Base-by-base conservation (phyloP, 2,888 invertebrate genomes). In the Chymomyza fuscimana region DNA sequence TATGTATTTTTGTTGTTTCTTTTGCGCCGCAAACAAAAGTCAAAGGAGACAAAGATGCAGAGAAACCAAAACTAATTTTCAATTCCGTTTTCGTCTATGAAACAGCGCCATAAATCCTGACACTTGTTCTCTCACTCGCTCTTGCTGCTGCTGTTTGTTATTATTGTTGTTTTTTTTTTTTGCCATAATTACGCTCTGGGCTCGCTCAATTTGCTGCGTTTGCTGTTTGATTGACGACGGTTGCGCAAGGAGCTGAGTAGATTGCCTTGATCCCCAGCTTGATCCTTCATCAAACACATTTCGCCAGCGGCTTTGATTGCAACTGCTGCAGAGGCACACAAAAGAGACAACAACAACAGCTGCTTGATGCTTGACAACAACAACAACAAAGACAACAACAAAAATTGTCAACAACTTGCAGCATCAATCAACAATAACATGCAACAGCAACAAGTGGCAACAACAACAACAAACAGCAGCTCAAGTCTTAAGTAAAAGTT, bases 271-370 rank as follows among this genome's bases (percentile, higher is more conserved):
- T 77, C 67, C 79, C 79, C 75, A 63, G 63, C 65, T 51, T 62
- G 82, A 82, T 85, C 86, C 87, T 46, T 87, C 86, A 82, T 82
- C 86, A 82, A 80, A 74, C 86, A 82, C 76, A 80, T 87, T 87
- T 85, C 71, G 78, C 63, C 60, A 19, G 16, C 81, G 69, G 66
- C 63, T 69, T 66, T 74, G 75, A 66, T 60, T 66, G 54, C 40
- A 74, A 32, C 76, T 76, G 58, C 63, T 76, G 77, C 51, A 65
- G 60, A 60, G 67, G 61, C 62, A 67, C 32, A 50, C 62, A 67
- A 25, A 50, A 72, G 46, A 19, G 16, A 10, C 51, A 66, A 54
- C 64, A 63, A 59, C 25, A 58, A 32, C 58, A 65, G 64, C 63
- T 50, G 16, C 59, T 54, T 54, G 16, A 46, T 12, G 40, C 40